These are phyloP conservation scores for Ciconia boyciana DNA, from an alignment of 2,113 vertebrate genomes.

Conservation along the genomic window DNA sequence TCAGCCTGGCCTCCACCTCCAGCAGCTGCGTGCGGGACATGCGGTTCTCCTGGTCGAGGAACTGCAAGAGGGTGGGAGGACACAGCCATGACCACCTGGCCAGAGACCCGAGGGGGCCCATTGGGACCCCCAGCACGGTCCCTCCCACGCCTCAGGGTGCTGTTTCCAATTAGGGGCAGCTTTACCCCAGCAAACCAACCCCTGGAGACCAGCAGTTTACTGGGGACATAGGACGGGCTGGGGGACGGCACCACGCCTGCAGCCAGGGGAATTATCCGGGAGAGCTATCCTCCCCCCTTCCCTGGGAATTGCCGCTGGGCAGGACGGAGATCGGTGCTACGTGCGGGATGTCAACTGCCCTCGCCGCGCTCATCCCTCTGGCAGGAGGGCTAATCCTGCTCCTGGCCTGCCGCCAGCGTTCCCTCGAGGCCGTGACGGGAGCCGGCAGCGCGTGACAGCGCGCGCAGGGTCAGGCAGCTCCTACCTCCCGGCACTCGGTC, in stretches of 20 bases:
- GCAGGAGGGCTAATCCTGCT: not conserved
- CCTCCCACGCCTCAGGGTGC: not conserved
- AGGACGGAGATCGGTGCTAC: not conserved
- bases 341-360: not conserved
- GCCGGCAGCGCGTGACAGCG: rapidly evolving
- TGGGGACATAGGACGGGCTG: not conserved
- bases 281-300: not conserved
- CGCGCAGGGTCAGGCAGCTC: not conserved
- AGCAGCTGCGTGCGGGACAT: constrained; percentile 78
- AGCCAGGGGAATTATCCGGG: not conserved
- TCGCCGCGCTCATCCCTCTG: rapidly evolving
- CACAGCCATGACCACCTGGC: not conserved
- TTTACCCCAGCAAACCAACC: not conserved
- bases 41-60: constrained; percentile 86
- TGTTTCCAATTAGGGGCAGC: not conserved
- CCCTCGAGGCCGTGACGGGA: not conserved
- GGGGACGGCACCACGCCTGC: not conserved
- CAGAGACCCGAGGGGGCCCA: rapidly evolving
- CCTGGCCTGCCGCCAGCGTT: not conserved
- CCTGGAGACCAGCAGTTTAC: not conserved
- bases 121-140: not conserved
- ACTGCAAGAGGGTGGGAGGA: constrained; percentile 69
- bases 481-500: constrained; percentile 83
- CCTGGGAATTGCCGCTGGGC: not conserved
- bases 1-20: constrained; percentile 80